These are phyloP conservation scores for Monopis laevigella DNA, from an alignment of 2,888 invertebrate species.

Conservation along the genomic window DNA sequence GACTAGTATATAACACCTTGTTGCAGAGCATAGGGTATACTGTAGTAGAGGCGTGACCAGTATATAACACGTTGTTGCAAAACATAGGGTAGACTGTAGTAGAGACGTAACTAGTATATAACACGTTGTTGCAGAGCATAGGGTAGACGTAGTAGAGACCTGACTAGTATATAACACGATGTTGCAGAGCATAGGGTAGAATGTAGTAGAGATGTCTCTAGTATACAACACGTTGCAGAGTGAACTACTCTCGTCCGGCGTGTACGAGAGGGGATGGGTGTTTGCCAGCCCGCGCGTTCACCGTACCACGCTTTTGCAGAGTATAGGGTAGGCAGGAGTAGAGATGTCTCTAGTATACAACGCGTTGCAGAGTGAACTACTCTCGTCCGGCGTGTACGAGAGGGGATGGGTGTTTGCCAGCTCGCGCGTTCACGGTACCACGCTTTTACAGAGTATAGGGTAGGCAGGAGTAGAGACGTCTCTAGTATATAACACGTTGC, in stretches of 20 bases:
- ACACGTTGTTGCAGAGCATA: no score
- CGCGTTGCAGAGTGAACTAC: constrained; percentile 4
- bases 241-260: neutral
- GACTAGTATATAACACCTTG: no score
- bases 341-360: neutral
- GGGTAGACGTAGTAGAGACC: neutral
- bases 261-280: constrained; percentile 4
- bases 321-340: neutral
- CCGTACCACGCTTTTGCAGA: neutral
- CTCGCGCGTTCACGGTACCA: neutral
- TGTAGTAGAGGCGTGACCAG: neutral
- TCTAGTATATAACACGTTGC: neutral
- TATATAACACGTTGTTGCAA: no score
- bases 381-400: constrained; percentile 1
- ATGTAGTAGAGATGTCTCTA: no score
- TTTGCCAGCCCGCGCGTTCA: neutral
- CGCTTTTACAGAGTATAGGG: neutral
- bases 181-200: neutral
- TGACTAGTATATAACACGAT: no score
- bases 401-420: neutral
- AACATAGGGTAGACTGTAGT: neutral
- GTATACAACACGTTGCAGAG: neutral
- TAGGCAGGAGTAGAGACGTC: no score
- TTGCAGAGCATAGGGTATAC: no score
- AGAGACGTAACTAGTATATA: no score